Percentiles rank a stretch among this genome's conserved stretches.
Evolutionary conservation across 2,113 vertebrate species (phyloP).

Genomic region (Edolisoma coerulescens): DNA sequence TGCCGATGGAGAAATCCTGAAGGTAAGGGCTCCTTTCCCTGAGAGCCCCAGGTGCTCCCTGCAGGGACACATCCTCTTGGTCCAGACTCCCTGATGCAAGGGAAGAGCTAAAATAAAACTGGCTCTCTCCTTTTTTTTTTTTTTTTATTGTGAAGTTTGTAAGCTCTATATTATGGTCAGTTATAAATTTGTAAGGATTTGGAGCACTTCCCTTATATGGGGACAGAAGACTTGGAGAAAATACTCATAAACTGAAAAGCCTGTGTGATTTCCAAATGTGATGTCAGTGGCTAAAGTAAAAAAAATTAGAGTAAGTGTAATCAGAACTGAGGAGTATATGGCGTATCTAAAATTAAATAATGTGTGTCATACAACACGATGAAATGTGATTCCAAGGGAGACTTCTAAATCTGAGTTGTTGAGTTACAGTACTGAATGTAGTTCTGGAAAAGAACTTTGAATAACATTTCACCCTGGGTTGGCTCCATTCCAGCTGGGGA

Average conservation of each 20-base stretch:
- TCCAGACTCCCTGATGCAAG: neutral
- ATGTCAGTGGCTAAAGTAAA: neutral
- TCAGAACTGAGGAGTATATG: neutral
- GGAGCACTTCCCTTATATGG: neutral
- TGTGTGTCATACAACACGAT: neutral
- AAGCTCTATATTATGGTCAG: neutral
- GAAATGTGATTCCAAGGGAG: neutral
- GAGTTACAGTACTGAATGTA: neutral
- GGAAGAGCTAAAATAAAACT: neutral
- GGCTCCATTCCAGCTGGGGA: neutral
- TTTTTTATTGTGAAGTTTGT: neutral
- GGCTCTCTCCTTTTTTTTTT: neutral
- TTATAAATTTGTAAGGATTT: neutral
- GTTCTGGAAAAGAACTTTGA: neutral
- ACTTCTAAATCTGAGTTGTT: neutral
- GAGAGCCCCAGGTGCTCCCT: neutral
- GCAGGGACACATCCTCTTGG: neutral
- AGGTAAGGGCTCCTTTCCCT: slow-evolving; percentile 56
- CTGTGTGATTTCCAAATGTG: neutral
- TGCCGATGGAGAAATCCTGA: slow-evolving; percentile 89
- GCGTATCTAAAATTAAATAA: neutral
- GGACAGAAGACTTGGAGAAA: neutral
- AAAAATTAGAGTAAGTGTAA: neutral
- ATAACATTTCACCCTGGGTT: neutral
- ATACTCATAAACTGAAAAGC: neutral